Conservation (phyloP, 2,797 vertebrate genomes). For the Huso huso region DNA sequence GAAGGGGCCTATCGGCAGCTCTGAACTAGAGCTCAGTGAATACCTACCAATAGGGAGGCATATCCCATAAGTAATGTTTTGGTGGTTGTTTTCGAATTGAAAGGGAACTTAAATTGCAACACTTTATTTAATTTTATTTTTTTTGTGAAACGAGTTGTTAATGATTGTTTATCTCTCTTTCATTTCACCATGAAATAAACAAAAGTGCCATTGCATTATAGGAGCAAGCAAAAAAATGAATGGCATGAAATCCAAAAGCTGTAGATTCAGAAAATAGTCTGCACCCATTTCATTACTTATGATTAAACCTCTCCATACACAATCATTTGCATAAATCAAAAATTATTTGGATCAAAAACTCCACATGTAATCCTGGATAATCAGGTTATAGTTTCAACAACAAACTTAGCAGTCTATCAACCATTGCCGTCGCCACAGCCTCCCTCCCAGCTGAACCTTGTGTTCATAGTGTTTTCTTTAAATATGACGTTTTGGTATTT, state of each 20-base stretch:
- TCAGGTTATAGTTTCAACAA: not conserved
- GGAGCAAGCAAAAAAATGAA: not conserved
- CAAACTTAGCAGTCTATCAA: not conserved
- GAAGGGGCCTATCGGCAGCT: too few relatives aligned
- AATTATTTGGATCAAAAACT: not conserved
- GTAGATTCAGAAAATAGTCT: not conserved
- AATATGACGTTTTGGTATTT: too few relatives aligned
- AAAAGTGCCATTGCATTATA: not conserved
- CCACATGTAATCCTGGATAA: not conserved
- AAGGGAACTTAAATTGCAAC: too few relatives aligned
- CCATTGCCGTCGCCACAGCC: not conserved
- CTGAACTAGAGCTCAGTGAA: too few relatives aligned
- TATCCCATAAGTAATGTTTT: too few relatives aligned
- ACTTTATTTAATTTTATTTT: too few relatives aligned
- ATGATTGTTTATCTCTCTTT: too few relatives aligned
- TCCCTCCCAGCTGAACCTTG: not conserved
- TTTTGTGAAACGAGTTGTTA: too few relatives aligned
- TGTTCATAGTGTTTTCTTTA: not conserved
- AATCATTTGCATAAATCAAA: not conserved
- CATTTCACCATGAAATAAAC: too few relatives aligned
- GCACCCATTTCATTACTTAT: not conserved
- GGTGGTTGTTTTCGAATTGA: too few relatives aligned
- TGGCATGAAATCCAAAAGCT: not conserved
- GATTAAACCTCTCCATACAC: not conserved
- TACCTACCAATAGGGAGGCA: too few relatives aligned